Conservation (phyloP, 2,113 vertebrate genomes). For the Chaetura pelagica region DNA sequence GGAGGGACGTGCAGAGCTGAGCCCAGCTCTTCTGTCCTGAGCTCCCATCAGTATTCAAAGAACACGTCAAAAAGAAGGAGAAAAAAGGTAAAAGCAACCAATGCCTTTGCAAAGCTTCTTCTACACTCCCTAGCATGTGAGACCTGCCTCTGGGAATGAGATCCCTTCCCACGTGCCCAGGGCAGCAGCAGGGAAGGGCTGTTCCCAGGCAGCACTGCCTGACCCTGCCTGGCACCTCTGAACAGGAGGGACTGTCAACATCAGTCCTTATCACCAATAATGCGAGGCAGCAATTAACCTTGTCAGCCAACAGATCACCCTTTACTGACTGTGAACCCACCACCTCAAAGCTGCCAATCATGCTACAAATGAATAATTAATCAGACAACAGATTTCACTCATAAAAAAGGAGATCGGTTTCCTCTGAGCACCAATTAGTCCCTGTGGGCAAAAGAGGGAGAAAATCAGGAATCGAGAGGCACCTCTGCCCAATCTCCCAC, state of each 20-base stretch:
- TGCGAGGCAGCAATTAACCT: slow-evolving; percentile 80
- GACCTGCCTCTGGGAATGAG: background rate
- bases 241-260: slow-evolving; percentile 28
- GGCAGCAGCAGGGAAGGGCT: accelerated
- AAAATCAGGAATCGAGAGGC: background rate
- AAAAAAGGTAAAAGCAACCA: background rate
- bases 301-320: slow-evolving; percentile 69
- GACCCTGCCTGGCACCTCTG: background rate
- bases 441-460: slow-evolving; percentile 53
- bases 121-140: background rate
- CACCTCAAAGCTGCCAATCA: slow-evolving; percentile 72
- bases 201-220: background rate
- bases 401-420: slow-evolving; percentile 72
- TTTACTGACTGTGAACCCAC: slow-evolving; percentile 57
- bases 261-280: slow-evolving; percentile 39
- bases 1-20: background rate
- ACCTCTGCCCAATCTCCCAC: background rate
- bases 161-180: accelerated
- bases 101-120: background rate
- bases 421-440: slow-evolving; percentile 80
- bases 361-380: slow-evolving; percentile 79
- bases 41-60: slow-evolving; percentile 11
- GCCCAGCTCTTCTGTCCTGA: background rate
- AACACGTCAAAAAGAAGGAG: background rate
- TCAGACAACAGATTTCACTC: slow-evolving; percentile 73